Base-by-base conservation (phyloP, 2,797 vertebrate species). In the Malurus leucopterus region DNA sequence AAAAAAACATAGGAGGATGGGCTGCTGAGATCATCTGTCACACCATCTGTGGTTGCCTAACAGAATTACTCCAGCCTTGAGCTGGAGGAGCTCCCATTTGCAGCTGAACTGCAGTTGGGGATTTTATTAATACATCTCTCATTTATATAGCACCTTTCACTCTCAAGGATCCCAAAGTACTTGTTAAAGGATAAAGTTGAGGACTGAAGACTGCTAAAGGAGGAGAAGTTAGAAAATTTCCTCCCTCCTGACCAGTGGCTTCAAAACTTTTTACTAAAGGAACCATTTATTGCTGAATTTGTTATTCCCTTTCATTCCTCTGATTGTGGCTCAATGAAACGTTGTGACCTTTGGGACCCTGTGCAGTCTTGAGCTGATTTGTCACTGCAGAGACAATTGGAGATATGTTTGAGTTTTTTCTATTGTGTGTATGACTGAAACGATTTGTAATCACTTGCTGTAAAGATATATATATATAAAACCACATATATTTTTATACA, bases 11-110 rank as follows among this genome's bases (percentile, higher is more conserved):
- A 89, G 91, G 89, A 92, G 87, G 88, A 92, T 88, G 91, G 93
- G 94, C 57, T 96, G 95, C 93, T 95, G 96, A 95, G 95, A 92
- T 96, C 95, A 95, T 96, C 96, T 96, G 95, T 94, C 95, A 95
- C 93, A 95, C 96, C 96, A 96, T 96, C 96, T 96, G 96, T 94
- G 87, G 93, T 93, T 95, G 88, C 93, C 86, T 90, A 91, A 89
- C 88, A 95, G 90, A 94, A 94, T 94, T 95, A 93, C 93, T 94
- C 94, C 77, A 95, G 91, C 92, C 90, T 93, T 91, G 95, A 95
- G 93, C 93, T 92, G 87, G 71, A 94, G 91, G 68, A 92, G 69
- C 88, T 94, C 89, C 93, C 89, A 89, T 88, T 93, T 92, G 86
- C 87, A 91, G 90, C 92, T 91, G 91, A 95, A 91, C 79, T 95